A percentile compares a stretch with the other conserved stretches of the same genome.
These are phyloP conservation scores for Drosophila mojavensis DNA, from an alignment of 1,140 invertebrate species.

Conservation along the genomic window DNA sequence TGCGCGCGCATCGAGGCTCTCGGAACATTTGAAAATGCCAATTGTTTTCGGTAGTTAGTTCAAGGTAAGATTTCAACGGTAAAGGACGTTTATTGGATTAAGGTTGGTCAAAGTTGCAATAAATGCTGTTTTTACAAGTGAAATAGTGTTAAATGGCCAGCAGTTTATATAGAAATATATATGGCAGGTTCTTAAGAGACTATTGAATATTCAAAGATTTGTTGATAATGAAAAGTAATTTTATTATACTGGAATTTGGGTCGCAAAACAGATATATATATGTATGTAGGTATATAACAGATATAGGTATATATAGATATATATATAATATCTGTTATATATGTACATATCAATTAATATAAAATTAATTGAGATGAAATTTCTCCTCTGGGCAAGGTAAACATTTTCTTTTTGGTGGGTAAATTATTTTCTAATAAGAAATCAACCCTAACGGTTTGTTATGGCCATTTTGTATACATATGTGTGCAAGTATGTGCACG, in stretches of 20 bases:
- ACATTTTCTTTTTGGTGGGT: neutral
- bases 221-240: neutral
- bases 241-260: neutral
- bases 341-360: too few species aligned
- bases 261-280: neutral
- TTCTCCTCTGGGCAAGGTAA: neutral
- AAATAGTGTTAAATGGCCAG: neutral
- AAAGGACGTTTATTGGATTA: slow-evolving; percentile 53
- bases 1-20: slow-evolving; percentile 54
- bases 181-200: too few species aligned
- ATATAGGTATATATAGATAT: slow-evolving; percentile 5
- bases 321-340: neutral
- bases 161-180: neutral
- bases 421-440: neutral
- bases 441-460: slow-evolving; percentile 3
- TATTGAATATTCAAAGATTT: neutral
- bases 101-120: slow-evolving; percentile 49
- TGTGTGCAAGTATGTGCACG: slow-evolving; percentile 16
- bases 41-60: slow-evolving; percentile 61
- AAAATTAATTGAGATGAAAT: too few species aligned
- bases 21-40: slow-evolving; percentile 27
- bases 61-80: slow-evolving; percentile 51
- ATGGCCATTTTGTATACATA: neutral
- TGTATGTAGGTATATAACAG: neutral
- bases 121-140: neutral